Evolutionary conservation across 1,140 invertebrate species (phyloP).

Genomic region (Brachionus plicatilis): DNA sequence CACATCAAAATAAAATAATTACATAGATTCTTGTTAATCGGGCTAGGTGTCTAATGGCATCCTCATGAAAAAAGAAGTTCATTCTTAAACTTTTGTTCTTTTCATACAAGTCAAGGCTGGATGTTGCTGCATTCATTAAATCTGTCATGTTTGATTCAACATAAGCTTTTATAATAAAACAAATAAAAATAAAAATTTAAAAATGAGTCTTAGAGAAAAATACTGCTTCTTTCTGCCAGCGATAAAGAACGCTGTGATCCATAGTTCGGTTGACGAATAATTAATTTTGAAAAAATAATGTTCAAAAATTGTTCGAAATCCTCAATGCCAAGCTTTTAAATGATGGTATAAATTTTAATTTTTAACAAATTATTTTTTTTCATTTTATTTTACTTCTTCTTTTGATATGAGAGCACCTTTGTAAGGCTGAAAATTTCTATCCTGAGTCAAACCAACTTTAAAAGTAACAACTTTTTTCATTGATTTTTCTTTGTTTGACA

Average conservation of each 20-base stretch:
- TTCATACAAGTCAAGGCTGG: conserved; percentile 51
- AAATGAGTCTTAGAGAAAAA: not conserved
- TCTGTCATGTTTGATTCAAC: conserved; percentile 45
- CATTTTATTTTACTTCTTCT: conserved; percentile 46
- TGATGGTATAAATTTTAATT: not conserved
- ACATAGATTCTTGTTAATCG: conserved; percentile 52
- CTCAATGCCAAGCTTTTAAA: not conserved
- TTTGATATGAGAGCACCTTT: conserved; percentile 49
- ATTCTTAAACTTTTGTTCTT: conserved; percentile 47
- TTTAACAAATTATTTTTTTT: not conserved
- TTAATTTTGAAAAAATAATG: conserved; percentile 10
- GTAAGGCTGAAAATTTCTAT: conserved; percentile 49
- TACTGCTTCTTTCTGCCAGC: not conserved
- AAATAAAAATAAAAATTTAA: not conserved
- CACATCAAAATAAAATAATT: conserved; percentile 40
- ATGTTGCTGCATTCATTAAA: conserved; percentile 46
- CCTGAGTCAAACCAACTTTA: conserved; percentile 50
- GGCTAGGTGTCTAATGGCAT: conserved; percentile 51
- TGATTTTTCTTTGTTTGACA: not conserved
- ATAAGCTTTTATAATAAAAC: conserved; percentile 46
- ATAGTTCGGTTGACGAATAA: conserved; percentile 6
- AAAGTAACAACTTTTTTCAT: conserved; percentile 48
- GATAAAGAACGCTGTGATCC: not conserved
- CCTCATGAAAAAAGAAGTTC: conserved; percentile 52
- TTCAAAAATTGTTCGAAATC: not conserved